Base-by-base conservation (phyloP, 2,888 invertebrate genomes). In the Bombylius major region DNA sequence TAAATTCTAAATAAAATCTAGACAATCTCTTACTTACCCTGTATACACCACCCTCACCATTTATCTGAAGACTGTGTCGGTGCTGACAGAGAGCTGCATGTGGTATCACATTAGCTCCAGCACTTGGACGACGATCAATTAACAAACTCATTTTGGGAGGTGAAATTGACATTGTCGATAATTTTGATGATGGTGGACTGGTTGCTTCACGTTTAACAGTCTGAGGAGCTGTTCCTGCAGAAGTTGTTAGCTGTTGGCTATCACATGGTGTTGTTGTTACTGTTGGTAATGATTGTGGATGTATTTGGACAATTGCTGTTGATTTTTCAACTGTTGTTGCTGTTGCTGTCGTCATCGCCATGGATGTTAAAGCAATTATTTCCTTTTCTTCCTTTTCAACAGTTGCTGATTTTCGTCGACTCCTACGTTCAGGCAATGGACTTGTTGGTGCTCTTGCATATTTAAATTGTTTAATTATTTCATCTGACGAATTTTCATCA, bases 401-500 rank as follows among this genome's bases (percentile, higher is more conserved):
- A 23, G 53, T 36, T 47, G 56, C 56, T 11, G 58, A 54, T 56
- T 61, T 59, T 4, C 58, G 54, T 53, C 57, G 45, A 11, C 58
- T 23, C 39, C 9, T 55, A 9, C 64, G 57, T 61, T 63, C 64
- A 14, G 62, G 62, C 32, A 61, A 55, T 6, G 61, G 63, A 56
- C 64, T 61, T 5, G 60, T 62, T 32, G 63, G 62, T 34, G 60
- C 62, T 50, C 57, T 56, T 6, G 58, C 50, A 56, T 60, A 63
- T 52, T 61, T 60, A 48, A 62, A 62, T 55, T 57, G 58, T 58
- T 61, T 64, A 50, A 60, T 57, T 54, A 59, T 62, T 7, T 75
- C 69, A 52, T 71, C 69, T 1, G 65, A 60, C 3, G 67, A 60
- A 5, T 70, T 69, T 11, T 74, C 74, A 48, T 65, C 62, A 12